phyloP scores from a whole-genome alignment of 2,888 invertebrate species.

The Scaptomyza polygonia region DNA sequence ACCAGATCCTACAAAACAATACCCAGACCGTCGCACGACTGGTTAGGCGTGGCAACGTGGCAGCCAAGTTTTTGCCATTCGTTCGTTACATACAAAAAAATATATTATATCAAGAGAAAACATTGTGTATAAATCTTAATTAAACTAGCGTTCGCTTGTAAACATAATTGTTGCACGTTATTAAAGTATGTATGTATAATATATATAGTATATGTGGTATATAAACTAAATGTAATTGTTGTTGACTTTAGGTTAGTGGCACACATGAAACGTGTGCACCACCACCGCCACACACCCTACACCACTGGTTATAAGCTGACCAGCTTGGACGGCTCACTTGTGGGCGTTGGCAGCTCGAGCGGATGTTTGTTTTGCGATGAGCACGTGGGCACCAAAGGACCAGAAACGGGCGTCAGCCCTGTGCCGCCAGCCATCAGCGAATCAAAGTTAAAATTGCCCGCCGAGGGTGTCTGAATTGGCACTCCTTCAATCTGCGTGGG shows the following conservation, averaged over 20 bases:
- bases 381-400: conserved; percentile 89
- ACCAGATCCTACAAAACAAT: neutral
- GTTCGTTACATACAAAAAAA: conserved; percentile 46
- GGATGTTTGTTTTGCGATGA: conserved; percentile 90
- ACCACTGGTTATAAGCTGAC: conserved; percentile 90
- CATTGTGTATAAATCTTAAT: conserved; percentile 64
- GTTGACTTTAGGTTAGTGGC: conserved; percentile 55
- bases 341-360: conserved; percentile 89
- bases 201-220: neutral
- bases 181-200: conserved; percentile 10
- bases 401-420: conserved; percentile 93
- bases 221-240: conserved; percentile 65
- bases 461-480: conserved; percentile 94
- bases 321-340: conserved; percentile 90
- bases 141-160: conserved; percentile 38
- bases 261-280: conserved; percentile 5
- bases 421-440: conserved; percentile 97
- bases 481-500: conserved; percentile 90
- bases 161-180: conserved; percentile 21
- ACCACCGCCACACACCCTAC: conserved; percentile 63
- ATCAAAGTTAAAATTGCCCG: conserved; percentile 95
- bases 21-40: conserved; percentile 41
- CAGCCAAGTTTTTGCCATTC: conserved; percentile 27
- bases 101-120: conserved; percentile 63
- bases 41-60: conserved; percentile 6